A percentile compares a stretch with the other conserved stretches of the same genome.
Conservation (phyloP, 1,140 invertebrate genomes). For the Dendroctonus valens region DNA sequence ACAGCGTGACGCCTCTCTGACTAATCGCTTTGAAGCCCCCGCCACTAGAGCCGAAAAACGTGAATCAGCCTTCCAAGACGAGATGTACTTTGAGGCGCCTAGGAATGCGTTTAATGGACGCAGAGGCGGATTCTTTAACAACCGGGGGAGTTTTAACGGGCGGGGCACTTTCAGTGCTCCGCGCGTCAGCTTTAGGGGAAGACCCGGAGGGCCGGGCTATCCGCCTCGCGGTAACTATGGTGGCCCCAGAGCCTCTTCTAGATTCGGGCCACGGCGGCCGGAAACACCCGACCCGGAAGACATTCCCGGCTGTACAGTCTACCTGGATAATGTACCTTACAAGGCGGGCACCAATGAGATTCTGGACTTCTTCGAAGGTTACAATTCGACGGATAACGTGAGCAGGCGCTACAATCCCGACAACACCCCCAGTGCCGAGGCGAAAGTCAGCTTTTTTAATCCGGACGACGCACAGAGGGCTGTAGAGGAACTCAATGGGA, state of each 20-base stretch:
- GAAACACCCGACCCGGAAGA: constrained; percentile 34
- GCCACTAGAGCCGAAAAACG: neutral
- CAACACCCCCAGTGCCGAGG: constrained; percentile 85
- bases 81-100: neutral
- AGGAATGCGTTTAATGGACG: neutral
- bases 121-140: neutral
- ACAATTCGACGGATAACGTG: constrained; percentile 70
- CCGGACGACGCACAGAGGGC: constrained; percentile 75
- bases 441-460: constrained; percentile 76
- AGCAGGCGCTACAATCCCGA: constrained; percentile 81
- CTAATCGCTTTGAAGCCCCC: neutral
- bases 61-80: neutral
- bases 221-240: neutral
- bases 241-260: too few species aligned
- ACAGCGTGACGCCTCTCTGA: neutral
- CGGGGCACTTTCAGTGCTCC: neutral
- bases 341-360: constrained; percentile 84
- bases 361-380: constrained; percentile 79
- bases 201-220: constrained; percentile 37
- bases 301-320: constrained; percentile 75
- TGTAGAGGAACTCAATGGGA: constrained; percentile 58
- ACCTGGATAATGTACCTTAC: constrained; percentile 83
- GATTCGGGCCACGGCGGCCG: neutral
- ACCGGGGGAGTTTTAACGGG: neutral
- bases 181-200: constrained; percentile 1